phyloP scores from a whole-genome alignment of 2,888 invertebrate species.

The Cenopis cana region DNA sequence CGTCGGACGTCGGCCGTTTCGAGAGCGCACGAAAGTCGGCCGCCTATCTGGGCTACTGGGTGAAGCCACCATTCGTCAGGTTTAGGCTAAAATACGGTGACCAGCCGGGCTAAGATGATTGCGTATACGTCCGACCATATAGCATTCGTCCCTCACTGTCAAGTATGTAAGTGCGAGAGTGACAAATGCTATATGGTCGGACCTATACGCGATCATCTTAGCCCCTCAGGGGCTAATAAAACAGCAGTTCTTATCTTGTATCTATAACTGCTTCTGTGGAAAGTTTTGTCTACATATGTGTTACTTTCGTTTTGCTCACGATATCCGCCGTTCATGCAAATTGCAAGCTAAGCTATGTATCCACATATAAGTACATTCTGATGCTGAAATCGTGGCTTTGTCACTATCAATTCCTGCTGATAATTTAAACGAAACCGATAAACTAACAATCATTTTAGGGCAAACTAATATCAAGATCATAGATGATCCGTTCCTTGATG shows the following conservation, averaged over 20 bases:
- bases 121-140: too few relatives aligned
- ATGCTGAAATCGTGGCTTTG: too few relatives aligned
- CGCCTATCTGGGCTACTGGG: slow-evolving; percentile 57
- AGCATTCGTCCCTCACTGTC: too few relatives aligned
- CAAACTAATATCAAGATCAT: too few relatives aligned
- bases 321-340: background rate
- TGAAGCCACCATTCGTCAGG: slow-evolving; percentile 50
- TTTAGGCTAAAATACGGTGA: slow-evolving; percentile 28
- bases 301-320: background rate
- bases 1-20: slow-evolving; percentile 47
- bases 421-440: too few relatives aligned
- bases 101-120: background rate
- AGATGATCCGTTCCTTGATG: too few relatives aligned
- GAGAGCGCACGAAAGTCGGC: slow-evolving; percentile 58
- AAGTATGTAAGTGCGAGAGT: too few relatives aligned
- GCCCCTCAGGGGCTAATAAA: too few relatives aligned
- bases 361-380: too few relatives aligned
- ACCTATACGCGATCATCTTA: too few relatives aligned
- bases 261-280: background rate
- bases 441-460: too few relatives aligned
- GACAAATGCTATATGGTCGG: too few relatives aligned
- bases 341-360: background rate
- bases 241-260: slow-evolving; percentile 3
- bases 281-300: background rate
- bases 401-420: background rate